Percentiles rank a stretch among this genome's conserved stretches.
These are phyloP conservation scores for Pipistrellus pipistrellus DNA, from an alignment of 2,797 vertebrate species.

Conservation along the genomic window DNA sequence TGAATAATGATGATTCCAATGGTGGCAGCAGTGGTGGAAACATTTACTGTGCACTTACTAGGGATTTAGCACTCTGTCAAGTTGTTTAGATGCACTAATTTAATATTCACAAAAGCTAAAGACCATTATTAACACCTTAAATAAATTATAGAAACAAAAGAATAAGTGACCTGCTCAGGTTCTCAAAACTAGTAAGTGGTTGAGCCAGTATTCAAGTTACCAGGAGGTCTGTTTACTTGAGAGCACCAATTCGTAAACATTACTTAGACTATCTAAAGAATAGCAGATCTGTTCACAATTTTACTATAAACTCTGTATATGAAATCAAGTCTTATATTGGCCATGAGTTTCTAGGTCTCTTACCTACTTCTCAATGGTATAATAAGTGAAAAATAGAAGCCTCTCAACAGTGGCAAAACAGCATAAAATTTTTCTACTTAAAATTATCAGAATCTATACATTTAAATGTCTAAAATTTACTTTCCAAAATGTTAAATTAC, in stretches of 20 bases:
- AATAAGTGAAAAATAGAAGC: not conserved
- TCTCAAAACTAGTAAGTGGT: slow-evolving; percentile 25
- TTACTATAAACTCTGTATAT: not conserved
- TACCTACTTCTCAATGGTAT: not conserved
- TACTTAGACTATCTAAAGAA: slow-evolving; percentile 20
- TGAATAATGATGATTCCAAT: not conserved
- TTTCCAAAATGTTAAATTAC: slow-evolving; percentile 40
- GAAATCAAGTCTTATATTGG: not conserved
- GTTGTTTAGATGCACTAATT: not conserved
- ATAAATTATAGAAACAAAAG: not conserved
- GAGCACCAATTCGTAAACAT: slow-evolving; percentile 47
- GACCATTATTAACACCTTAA: not conserved
- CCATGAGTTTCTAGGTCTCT: not conserved
- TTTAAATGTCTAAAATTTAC: slow-evolving; percentile 47
- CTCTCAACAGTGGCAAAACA: slow-evolving; percentile 12
- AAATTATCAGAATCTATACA: slow-evolving; percentile 30
- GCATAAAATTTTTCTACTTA: slow-evolving; percentile 49
- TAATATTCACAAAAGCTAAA: slow-evolving; percentile 46
- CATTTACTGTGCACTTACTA: slow-evolving; percentile 11
- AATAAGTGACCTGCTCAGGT: not conserved
- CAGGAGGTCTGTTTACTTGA: not conserved
- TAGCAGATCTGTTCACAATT: not conserved
- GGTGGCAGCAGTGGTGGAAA: not conserved
- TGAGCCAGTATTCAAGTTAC: not conserved
- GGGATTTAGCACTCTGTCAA: not conserved